Percentiles rank a stretch among this genome's conserved stretches.
Evolutionary conservation across 2,888 invertebrate species (phyloP).

Genomic region (Lypha dubia): DNA sequence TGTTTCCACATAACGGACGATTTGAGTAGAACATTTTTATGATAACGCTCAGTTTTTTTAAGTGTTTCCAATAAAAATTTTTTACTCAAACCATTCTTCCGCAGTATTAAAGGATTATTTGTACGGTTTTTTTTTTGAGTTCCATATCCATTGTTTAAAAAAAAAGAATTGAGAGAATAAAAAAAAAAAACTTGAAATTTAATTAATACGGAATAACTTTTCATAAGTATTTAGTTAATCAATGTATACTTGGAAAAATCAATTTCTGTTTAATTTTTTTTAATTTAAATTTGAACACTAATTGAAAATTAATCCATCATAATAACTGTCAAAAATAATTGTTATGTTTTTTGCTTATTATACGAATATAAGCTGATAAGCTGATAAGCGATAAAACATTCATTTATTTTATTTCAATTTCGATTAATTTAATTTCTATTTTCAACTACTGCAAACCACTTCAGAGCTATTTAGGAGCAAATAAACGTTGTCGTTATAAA

Average conservation of each 20-base stretch:
- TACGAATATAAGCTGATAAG: neutral
- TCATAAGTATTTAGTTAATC: neutral
- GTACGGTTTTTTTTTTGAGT: too few species aligned
- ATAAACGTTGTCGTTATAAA: slow-evolving; percentile 15
- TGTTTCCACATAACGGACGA: too few species aligned
- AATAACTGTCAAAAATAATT: slow-evolving; percentile 80
- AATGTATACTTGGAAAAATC: neutral
- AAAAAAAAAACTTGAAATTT: too few species aligned
- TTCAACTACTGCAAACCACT: slow-evolving; percentile 29
- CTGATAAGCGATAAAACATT: slow-evolving; percentile 61
- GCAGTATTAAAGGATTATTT: too few species aligned
- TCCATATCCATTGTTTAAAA: too few species aligned
- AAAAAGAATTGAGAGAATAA: too few species aligned
- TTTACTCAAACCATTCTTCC: too few species aligned
- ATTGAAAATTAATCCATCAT: slow-evolving; percentile 83
- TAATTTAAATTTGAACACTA: slow-evolving; percentile 72
- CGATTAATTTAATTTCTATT: neutral
- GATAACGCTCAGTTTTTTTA: too few species aligned
- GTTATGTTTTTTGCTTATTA: slow-evolving; percentile 57
- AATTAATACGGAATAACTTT: neutral
- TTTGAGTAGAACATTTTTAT: too few species aligned
- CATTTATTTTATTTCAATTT: slow-evolving; percentile 13
- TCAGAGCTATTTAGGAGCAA: neutral
- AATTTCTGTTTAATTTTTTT: neutral
- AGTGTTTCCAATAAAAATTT: too few species aligned